A percentile compares a stretch with the other conserved stretches of the same genome.
Conservation (phyloP, 2,113 vertebrate species). For the Gulo gulo region DNA sequence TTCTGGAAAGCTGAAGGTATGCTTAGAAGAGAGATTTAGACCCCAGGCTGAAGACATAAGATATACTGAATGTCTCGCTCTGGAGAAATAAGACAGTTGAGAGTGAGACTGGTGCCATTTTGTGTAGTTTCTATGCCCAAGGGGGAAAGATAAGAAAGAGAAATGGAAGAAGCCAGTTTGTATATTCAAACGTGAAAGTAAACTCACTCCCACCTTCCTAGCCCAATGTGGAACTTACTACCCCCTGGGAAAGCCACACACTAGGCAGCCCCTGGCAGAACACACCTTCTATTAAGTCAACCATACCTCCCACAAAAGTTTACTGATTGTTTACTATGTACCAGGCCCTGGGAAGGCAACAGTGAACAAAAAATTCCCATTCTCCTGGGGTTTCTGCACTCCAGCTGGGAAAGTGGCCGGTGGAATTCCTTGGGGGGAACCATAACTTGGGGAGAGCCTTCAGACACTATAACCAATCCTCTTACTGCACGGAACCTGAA, state of each 20-base stretch:
- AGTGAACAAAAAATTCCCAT: background rate
- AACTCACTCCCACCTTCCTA: background rate
- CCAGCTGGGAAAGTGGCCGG: background rate
- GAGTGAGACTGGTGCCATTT: background rate
- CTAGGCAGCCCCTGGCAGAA: background rate
- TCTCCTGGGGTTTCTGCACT: background rate
- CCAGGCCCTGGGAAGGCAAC: background rate
- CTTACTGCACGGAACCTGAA: background rate
- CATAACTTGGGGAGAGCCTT: background rate
- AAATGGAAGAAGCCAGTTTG: background rate
- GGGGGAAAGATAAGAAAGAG: background rate
- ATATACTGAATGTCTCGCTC: background rate
- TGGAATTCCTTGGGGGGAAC: background rate
- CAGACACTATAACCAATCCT: background rate
- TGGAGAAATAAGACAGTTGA: background rate
- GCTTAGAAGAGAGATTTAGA: background rate
- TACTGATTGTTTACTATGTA: background rate
- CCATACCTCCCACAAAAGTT: background rate
- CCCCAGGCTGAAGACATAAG: background rate
- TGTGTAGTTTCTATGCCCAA: background rate
- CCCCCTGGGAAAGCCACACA: background rate
- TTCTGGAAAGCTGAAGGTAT: background rate
- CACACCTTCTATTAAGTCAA: accelerated
- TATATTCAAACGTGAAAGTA: background rate
- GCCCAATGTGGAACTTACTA: background rate